Conservation (phyloP, 53 echinoderm and acorn worm species). For the Antedon mediterranea region DNA sequence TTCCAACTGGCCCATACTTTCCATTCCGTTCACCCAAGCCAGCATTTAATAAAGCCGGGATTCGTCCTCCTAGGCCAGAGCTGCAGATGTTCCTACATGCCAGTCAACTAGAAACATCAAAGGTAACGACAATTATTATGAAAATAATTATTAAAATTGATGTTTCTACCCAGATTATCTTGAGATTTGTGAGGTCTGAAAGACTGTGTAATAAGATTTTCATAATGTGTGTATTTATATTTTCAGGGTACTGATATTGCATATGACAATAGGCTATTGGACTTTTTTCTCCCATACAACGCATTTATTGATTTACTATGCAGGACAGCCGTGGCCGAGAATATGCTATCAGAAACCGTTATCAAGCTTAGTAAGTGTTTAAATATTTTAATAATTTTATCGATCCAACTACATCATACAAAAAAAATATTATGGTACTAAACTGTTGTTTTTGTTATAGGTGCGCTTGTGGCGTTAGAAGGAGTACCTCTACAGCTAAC, state of each 20-base stretch:
- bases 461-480: conserved; percentile 72
- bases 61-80: conserved; percentile 63
- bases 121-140: conserved; percentile 38
- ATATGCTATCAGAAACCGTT: conserved; percentile 54
- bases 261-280: conserved; percentile 43
- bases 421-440: no score
- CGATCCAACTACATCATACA: neutral
- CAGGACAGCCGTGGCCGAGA: conserved; percentile 45
- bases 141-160: no score
- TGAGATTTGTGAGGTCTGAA: no score
- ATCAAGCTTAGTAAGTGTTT: conserved; percentile 61
- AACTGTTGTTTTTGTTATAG: conserved; percentile 32
- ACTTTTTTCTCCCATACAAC: conserved; percentile 68
- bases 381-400: no score
- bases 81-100: conserved; percentile 77
- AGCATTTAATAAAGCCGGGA: conserved; percentile 44
- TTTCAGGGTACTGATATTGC: conserved; percentile 52
- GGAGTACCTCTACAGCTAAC: conserved; percentile 69
- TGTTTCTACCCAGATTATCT: no score
- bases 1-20: conserved; percentile 61
- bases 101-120: conserved; percentile 61
- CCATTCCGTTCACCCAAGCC: conserved; percentile 64
- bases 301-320: conserved; percentile 44
- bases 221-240: neutral
- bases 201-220: no score